These are phyloP conservation scores for Bovichtus diacanthus DNA, from an alignment of 2,797 vertebrate genomes.

Conservation along the genomic window DNA sequence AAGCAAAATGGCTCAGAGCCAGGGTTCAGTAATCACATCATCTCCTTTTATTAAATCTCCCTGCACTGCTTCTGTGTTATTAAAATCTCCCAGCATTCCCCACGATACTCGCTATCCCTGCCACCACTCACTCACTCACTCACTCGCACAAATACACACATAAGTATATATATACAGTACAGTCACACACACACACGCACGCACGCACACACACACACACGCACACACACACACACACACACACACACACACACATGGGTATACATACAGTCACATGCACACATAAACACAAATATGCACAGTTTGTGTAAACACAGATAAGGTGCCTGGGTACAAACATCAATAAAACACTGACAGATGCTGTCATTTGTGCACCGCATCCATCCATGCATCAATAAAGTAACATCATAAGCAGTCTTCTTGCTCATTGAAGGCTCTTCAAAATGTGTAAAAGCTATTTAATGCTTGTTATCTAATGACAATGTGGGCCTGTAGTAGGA, in stretches of 20 bases:
- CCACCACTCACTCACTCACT: constrained; percentile 74
- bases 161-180: constrained; percentile 7
- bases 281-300: constrained; percentile 75
- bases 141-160: constrained; percentile 40
- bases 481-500: neutral
- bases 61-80: constrained; percentile 95
- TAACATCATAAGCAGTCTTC: constrained; percentile 54
- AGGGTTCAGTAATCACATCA: constrained; percentile 96
- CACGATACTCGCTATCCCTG: constrained; percentile 84
- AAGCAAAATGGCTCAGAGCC: constrained; percentile 91
- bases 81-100: constrained; percentile 96
- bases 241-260: constrained; percentile 12
- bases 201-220: neutral
- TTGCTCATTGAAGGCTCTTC: constrained; percentile 27
- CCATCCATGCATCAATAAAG: constrained; percentile 58
- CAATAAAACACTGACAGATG: constrained; percentile 80
- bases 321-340: constrained; percentile 71
- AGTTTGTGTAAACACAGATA: constrained; percentile 80
- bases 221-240: neutral
- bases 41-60: constrained; percentile 97
- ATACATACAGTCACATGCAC: constrained; percentile 50
- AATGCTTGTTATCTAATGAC: constrained; percentile 33
- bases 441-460: constrained; percentile 45
- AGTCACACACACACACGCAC: constrained; percentile 20
- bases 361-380: constrained; percentile 63